These are phyloP conservation scores for Danaus melanippus DNA, from an alignment of 1,140 invertebrate genomes.

Conservation along the genomic window DNA sequence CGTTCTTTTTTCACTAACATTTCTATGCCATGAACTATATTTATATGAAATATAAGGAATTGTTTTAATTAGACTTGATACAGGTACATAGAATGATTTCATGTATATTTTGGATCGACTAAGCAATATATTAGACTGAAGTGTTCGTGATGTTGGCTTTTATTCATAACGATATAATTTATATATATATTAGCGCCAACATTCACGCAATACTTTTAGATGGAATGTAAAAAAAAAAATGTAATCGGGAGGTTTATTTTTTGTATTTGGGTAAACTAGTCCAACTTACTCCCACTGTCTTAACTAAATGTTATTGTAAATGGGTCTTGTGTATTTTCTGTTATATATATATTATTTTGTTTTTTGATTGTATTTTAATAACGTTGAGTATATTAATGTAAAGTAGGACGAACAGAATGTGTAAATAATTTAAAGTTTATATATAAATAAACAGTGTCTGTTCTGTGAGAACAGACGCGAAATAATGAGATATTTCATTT, in stretches of 20 bases:
- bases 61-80: conserved; percentile 35
- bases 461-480: conserved; percentile 57
- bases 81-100: conserved; percentile 41
- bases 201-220: conserved; percentile 59
- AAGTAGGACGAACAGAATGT: conserved; percentile 68
- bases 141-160: conserved; percentile 55
- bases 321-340: conserved; percentile 55
- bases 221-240: conserved; percentile 32
- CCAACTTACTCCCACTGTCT: conserved; percentile 46
- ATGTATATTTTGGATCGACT: conserved; percentile 63
- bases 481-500: conserved; percentile 13
- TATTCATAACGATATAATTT: conserved; percentile 45
- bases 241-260: conserved; percentile 56
- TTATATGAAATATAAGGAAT: conserved; percentile 35
- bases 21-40: conserved; percentile 31
- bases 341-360: conserved; percentile 61
- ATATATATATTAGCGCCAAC: conserved; percentile 45
- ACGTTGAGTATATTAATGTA: conserved; percentile 68
- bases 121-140: conserved; percentile 68
- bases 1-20: conserved; percentile 1
- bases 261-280: conserved; percentile 67
- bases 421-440: conserved; percentile 73
- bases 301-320: conserved; percentile 46
- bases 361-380: conserved; percentile 67
- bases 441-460: conserved; percentile 64